Base-by-base conservation (phyloP, 1,140 invertebrate genomes). In the Limonius californicus region DNA sequence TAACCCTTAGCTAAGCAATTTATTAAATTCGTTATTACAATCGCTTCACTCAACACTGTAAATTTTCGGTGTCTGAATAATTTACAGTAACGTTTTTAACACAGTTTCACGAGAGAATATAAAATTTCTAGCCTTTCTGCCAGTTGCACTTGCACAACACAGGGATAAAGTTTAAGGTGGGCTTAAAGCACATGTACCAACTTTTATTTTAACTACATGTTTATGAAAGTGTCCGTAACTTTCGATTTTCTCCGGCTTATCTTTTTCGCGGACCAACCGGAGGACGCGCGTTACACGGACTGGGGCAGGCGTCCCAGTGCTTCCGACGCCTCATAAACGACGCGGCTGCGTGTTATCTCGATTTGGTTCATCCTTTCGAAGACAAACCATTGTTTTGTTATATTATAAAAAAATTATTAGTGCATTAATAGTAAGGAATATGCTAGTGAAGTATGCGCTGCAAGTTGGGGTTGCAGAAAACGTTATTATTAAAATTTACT, bases 251-350 rank as follows among this genome's bases (percentile, higher is more conserved):
- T 11, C 45, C 45, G 45, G 35, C 7, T 39, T 50, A 21, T n/a
- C n/a, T 45, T 15, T 50, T 50, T 50, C 45, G 45, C 45, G 45
- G 16, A 50, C 45, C n/a, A 16, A 50, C 7, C 53, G 14, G 54
- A 11, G 32, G 21, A 60, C 61, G 61, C 58, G 61, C 47, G 59
- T 60, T 43, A 21, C 55, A 59, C 65, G 53, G 57, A 67, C 65
- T 67, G 63, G 59, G 56, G 63, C 32, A 27, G 56, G 64, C 59
- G 58, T 60, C 59, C 23, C 58, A 57, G 59, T 57, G 65, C 65
- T 61, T 64, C 55, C 54, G 63, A 62, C 65, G 65, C 65, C 65
- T 67, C 65, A 63, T 65, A 62, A 23, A 60, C 20, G 50, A 27
- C 55, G 65, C 65, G 65, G 45, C 65, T 67, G 65, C 65, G 65